Evolutionary conservation across 1,140 invertebrate species (phyloP).

Genomic region (Gerris buenoi): DNA sequence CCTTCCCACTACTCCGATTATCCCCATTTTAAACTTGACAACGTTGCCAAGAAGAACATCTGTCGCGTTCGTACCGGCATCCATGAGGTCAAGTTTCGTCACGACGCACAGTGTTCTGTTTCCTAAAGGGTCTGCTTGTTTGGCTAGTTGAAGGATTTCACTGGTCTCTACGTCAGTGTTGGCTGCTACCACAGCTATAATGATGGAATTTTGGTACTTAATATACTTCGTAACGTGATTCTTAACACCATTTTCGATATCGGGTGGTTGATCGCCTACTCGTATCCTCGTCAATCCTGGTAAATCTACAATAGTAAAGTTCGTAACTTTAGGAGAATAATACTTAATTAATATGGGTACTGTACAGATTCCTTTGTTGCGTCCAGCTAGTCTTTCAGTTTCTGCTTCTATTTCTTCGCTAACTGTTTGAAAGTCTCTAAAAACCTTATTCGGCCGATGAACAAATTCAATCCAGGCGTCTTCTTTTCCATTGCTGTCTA

Average conservation of each 20-base stretch:
- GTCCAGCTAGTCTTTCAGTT: constrained; percentile 50
- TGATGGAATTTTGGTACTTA: constrained; percentile 34
- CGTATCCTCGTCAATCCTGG: constrained; percentile 46
- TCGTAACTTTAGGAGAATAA: constrained; percentile 45
- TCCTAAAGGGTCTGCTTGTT: constrained; percentile 45
- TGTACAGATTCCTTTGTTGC: constrained; percentile 53
- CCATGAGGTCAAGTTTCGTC: constrained; percentile 65
- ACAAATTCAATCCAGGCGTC: constrained; percentile 33
- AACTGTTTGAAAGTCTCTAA: constrained; percentile 48
- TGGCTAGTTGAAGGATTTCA: constrained; percentile 44
- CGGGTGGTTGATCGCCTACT: constrained; percentile 44
- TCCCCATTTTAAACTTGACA: constrained; percentile 61
- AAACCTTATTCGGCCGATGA: constrained; percentile 49
- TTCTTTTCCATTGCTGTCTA: neutral
- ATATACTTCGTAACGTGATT: constrained; percentile 43
- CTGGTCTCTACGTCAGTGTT: constrained; percentile 50
- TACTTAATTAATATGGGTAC: constrained; percentile 54
- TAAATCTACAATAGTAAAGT: constrained; percentile 44
- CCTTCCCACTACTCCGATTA: constrained; percentile 59
- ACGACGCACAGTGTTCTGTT: constrained; percentile 51
- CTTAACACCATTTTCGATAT: constrained; percentile 43
- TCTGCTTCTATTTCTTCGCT: constrained; percentile 57
- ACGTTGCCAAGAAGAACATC: constrained; percentile 52
- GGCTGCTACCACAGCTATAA: constrained; percentile 42
- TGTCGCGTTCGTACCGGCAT: constrained; percentile 56